Evolutionary conservation across 2,888 invertebrate genomes (phyloP).

Genomic region (Abscondita cerata): DNA sequence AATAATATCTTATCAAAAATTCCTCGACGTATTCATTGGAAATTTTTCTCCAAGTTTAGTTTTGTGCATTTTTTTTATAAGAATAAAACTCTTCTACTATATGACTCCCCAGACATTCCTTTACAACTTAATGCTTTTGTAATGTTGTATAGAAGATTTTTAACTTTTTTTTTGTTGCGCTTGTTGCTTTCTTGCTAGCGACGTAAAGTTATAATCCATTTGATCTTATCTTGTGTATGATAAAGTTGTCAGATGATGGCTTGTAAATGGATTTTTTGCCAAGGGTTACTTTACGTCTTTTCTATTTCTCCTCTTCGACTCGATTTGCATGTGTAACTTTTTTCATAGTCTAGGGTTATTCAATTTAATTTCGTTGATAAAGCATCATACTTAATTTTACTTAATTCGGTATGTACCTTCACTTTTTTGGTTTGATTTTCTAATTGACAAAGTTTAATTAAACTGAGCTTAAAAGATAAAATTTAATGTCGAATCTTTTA

Average conservation of each 20-base stretch:
- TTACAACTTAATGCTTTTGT: constrained; percentile 1
- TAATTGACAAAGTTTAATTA: too few relatives aligned
- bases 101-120: constrained; percentile 5
- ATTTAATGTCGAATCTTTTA: too few relatives aligned
- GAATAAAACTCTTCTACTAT: not conserved
- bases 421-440: too few relatives aligned
- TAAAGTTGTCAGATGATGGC: constrained; percentile 1
- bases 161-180: constrained; percentile 1
- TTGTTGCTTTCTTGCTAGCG: constrained; percentile 5
- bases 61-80: constrained; percentile 2
- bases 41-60: constrained; percentile 14
- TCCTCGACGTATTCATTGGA: not conserved
- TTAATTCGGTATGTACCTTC: too few relatives aligned
- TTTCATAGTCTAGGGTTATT: too few relatives aligned
- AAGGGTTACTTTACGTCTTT: not conserved
- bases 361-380: too few relatives aligned
- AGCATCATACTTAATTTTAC: too few relatives aligned
- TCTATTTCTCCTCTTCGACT: not conserved
- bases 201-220: not conserved
- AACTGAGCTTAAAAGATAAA: too few relatives aligned
- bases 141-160: not conserved
- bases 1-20: constrained; percentile 9
- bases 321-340: not conserved
- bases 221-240: constrained; percentile 3
- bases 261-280: constrained; percentile 6